phyloP scores from a whole-genome alignment of 2,888 invertebrate genomes.

The Drosophila pseudotalamancana region DNA sequence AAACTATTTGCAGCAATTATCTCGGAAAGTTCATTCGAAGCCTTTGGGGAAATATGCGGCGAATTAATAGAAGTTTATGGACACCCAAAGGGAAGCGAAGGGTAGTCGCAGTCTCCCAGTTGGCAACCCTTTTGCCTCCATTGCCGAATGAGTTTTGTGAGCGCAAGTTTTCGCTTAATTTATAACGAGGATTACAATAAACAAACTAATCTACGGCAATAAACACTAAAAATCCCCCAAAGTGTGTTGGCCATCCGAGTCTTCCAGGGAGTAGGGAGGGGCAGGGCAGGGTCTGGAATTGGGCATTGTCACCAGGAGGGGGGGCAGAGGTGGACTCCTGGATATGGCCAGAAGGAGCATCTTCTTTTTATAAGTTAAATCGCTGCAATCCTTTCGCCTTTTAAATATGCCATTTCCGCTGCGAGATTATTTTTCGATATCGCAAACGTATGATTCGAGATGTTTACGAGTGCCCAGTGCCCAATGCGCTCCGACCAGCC shows the following conservation, averaged over 20 bases:
- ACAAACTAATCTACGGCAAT: constrained; percentile 82
- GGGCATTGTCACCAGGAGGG: constrained; percentile 46
- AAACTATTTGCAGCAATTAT: constrained; percentile 79
- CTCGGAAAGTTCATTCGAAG: constrained; percentile 63
- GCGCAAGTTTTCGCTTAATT: constrained; percentile 79
- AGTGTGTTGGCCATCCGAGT: constrained; percentile 60
- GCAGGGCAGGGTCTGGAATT: constrained; percentile 21
- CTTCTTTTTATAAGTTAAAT: constrained; percentile 76
- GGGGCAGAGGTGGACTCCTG: no score
- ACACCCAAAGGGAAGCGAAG: constrained; percentile 1
- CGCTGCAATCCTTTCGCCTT: constrained; percentile 74
- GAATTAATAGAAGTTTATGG: constrained; percentile 54
- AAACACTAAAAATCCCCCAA: constrained; percentile 82
- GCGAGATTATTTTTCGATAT: constrained; percentile 81
- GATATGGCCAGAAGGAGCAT: constrained; percentile 23
- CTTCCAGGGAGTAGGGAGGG: background rate
- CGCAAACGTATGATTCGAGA: constrained; percentile 62
- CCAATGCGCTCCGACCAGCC: constrained; percentile 30
- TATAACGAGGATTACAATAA: constrained; percentile 83
- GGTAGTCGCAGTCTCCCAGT: constrained; percentile 10
- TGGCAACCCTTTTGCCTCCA: constrained; percentile 46
- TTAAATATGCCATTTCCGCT: constrained; percentile 79
- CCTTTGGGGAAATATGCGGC: constrained; percentile 72
- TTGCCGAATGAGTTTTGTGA: constrained; percentile 55
- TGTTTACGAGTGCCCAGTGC: constrained; percentile 73